Base-by-base conservation (phyloP, 2,797 vertebrate genomes). In the Lutjanus argentimaculatus region DNA sequence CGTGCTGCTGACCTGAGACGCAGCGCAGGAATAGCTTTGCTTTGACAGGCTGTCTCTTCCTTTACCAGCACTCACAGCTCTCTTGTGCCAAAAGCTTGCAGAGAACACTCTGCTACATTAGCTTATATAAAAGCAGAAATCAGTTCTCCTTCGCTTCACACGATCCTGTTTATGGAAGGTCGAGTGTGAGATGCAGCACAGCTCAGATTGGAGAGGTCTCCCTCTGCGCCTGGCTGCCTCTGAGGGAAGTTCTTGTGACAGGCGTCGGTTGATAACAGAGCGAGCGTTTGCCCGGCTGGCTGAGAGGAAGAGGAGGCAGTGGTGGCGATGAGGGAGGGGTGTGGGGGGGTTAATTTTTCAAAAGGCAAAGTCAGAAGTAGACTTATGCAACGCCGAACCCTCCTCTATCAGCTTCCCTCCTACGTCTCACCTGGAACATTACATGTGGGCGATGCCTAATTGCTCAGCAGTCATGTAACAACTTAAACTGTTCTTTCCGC, bases 381-480 rank as follows among this genome's bases (percentile, higher is more conserved):
- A 22, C 65, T 89, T 87, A 80, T 1, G 67, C 82, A 93, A 86
- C 65, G 0, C 4, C 49, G 46, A 79, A 63, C 40, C 74, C 63
- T 68, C 46, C 57, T 51, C 7, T 2, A 17, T 58, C 69, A 13
- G 73, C 72, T 67, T 13, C 15, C 79, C 80, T 82, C 90, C 88
- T 9, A 88, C 83, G 79, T 58, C 75, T 90, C 86, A 89, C 87
- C 89, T 87, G 85, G 68, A 88, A 66, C 65, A 72, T 22, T 43
- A 63, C 69, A 69, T 22, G 89, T 87, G 84, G 90, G 84, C 79
- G 80, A 77, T 0, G 51, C 65, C 48, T 86, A 84, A 89, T 86
- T 85, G 67, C 80, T 67, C 72, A 25, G 72, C 62, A 62, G 62
- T 77, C 75, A 73, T 43, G 30, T 67, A 85, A 82, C 79, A 52